Base-by-base conservation (phyloP, 2,888 invertebrate genomes). In the Drosophila histrio region DNA sequence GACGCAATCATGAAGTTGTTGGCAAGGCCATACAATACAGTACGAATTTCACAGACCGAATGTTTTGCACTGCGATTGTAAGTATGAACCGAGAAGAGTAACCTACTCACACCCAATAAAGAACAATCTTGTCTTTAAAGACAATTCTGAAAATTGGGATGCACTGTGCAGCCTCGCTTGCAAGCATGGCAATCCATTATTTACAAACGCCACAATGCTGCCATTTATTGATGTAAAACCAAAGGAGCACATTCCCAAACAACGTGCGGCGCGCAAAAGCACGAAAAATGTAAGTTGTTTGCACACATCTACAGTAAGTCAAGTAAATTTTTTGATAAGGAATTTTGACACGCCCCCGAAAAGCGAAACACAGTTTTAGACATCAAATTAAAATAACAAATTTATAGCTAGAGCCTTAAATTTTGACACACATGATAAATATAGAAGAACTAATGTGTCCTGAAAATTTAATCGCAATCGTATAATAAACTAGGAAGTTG, bases 161-260 rank as follows among this genome's bases (percentile, higher is more conserved):
- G 69, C 67, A 3, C 19, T 91, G 1, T 26, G 73, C 78, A 3
- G 73, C 70, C 58, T 78, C 70, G 58, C 87, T 60, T 21, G 62
- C 66, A 44, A 49, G 7, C 24, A 79, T 79, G 57, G 81, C 72
- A 13, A 47, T 7, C 70, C 85, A 2, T 60, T 77, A 1, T 86
- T 67, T 24, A 85, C 87, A 2, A 89, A 82, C 41, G 65, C 88
- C 2, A 79, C 88, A 2, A 88, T 91, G 88, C 52, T 91, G 8
- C 90, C 91, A 2, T 87, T 89, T 3, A 88, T 90, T 28, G 87
- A 92, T 60, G 87, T 91, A 1, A 90, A 90, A 41, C 86, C 89
- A 3, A 88, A 83, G 13, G 71, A 85, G 38, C 82, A 65, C 3
- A 32, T 66, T 0, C 44, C 72, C 21, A 92, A 92, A 69, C 90